These are phyloP conservation scores for Desmophyllum pertusum DNA, from an alignment of 92 coral and sea anemone species.

Conservation along the genomic window DNA sequence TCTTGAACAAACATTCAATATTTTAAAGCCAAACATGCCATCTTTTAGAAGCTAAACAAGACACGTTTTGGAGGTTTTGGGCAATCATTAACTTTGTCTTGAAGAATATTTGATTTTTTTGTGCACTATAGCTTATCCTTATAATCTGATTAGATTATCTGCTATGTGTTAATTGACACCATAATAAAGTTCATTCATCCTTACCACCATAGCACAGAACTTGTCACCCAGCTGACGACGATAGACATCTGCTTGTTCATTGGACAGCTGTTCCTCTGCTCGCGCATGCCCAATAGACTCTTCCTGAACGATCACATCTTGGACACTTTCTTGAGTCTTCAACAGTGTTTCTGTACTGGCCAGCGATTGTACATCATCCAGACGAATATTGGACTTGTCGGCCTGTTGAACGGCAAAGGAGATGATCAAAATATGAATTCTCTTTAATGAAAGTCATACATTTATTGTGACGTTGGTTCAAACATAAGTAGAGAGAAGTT, in stretches of 20 bases:
- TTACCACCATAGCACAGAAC: conserved; percentile 90
- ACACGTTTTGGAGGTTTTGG: not conserved
- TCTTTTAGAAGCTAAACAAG: not conserved
- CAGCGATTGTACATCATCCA: conserved; percentile 79
- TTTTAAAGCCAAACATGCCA: no score
- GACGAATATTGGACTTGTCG: conserved; percentile 80
- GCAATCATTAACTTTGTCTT: not conserved
- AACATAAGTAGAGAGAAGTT: no score
- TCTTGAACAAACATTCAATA: no score
- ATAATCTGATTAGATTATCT: no score
- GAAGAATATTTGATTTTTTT: not conserved
- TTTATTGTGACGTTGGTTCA: not conserved
- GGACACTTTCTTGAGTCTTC: conserved; percentile 80
- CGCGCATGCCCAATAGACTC: conserved; percentile 84
- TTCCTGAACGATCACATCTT: conserved; percentile 86
- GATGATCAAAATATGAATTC: not conserved
- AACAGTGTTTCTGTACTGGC: conserved; percentile 72
- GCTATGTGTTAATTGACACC: no score
- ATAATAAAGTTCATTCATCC: no score
- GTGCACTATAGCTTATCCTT: not conserved
- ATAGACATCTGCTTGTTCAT: conserved; percentile 66
- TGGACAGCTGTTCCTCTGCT: conserved; percentile 89
- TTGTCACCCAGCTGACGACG: conserved; percentile 89
- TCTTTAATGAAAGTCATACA: not conserved
- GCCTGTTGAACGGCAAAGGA: conserved; percentile 60